A percentile compares a stretch with the other conserved stretches of the same genome.
Evolutionary conservation across 2,113 vertebrate species (phyloP).

Genomic region (Nibea coibor): DNA sequence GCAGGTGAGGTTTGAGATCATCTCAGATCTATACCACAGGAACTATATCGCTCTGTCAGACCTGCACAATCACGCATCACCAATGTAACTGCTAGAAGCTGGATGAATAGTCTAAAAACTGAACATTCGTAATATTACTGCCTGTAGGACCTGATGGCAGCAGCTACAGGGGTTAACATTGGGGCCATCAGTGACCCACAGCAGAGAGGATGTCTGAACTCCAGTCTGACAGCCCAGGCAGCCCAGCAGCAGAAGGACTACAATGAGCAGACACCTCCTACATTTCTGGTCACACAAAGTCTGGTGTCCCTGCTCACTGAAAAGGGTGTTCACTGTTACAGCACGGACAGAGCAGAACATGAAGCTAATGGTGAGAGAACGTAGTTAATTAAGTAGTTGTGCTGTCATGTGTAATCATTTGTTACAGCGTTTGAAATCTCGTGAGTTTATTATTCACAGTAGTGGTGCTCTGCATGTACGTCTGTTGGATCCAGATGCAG

Average conservation of each 20-base stretch:
- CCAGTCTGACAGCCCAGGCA: slow-evolving; percentile 61
- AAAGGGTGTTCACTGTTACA: slow-evolving; percentile 76
- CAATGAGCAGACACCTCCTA: slow-evolving; percentile 72
- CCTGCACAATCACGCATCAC: background rate
- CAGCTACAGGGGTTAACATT: slow-evolving; percentile 82
- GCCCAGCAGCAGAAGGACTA: slow-evolving; percentile 62
- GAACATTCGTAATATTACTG: background rate
- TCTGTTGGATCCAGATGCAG: slow-evolving; percentile 71
- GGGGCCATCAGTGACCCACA: slow-evolving; percentile 77
- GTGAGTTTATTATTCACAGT: background rate
- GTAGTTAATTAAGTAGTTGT: background rate
- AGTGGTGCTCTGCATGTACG: background rate
- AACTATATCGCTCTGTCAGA: background rate
- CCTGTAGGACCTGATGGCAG: slow-evolving; percentile 84
- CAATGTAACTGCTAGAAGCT: background rate
- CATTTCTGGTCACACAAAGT: slow-evolving; percentile 86
- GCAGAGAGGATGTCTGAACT: slow-evolving; percentile 70
- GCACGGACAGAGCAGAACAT: slow-evolving; percentile 72
- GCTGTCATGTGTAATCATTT: slow-evolving; percentile 1
- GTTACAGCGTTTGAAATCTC: background rate
- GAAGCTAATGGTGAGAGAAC: slow-evolving; percentile 76
- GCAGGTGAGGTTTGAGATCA: slow-evolving; percentile 72
- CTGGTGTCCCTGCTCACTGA: slow-evolving; percentile 85
- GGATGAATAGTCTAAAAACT: background rate
- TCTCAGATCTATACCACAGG: background rate